Conservation (phyloP, 2,113 vertebrate genomes). For the Trematocara variabile region DNA sequence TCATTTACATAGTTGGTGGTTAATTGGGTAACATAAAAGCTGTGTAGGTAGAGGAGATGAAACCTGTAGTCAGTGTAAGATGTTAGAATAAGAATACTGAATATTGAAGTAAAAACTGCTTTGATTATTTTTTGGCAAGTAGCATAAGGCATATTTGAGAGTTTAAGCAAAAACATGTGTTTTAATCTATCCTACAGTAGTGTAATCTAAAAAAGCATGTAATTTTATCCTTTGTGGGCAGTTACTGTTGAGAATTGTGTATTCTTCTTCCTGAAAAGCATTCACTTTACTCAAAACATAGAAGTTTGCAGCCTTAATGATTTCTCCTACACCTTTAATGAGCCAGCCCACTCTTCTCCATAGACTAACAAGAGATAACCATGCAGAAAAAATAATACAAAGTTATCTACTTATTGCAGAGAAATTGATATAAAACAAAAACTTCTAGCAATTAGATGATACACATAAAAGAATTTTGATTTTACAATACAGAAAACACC, state of each 20-base stretch:
- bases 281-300: conserved; percentile 18
- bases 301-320: conserved; percentile 1
- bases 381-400: neutral
- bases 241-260: neutral
- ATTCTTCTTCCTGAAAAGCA: neutral
- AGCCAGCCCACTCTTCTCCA: conserved; percentile 7
- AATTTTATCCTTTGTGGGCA: neutral
- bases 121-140: neutral
- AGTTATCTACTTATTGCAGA: neutral
- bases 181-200: neutral
- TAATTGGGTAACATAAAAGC: neutral
- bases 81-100: neutral
- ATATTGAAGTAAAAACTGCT: neutral
- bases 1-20: neutral
- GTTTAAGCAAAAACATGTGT: neutral
- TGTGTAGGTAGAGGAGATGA: neutral
- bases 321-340: neutral
- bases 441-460: neutral
- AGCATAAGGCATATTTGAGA: neutral
- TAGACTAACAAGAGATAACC: neutral
- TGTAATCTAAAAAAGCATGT: neutral
- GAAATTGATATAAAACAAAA: neutral
- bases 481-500: neutral
- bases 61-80: neutral
- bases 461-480: neutral